Evolutionary conservation across 30 jellyfish, hydroid and myxozoan genomes (phyloP), one percentile per base, ranked within the genome.

Genomic region (Turritopsis dohrnii): DNA sequence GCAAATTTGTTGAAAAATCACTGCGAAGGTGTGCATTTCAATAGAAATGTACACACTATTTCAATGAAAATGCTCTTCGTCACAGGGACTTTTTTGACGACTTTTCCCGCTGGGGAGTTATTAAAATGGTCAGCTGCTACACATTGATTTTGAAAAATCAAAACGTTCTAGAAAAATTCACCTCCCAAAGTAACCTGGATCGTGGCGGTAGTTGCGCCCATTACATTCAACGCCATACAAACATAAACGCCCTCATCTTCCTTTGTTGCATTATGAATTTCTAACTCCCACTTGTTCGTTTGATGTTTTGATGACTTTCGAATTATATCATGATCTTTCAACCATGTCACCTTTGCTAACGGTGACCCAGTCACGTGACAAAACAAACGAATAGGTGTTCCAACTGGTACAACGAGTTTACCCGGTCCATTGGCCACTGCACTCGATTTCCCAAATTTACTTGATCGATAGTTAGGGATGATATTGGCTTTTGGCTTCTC

Each of bases 311-410:
- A 3, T 27, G 77, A 23, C 5, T 17, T 69, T 69, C 77, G 9
- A 17, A 69, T 27, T 7, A 75, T 21, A 26, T 26, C 83, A 29
- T 75, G 83, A 0, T 75, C 83, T 75, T 75, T 75, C 0, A 75
- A 26, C 83, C 83, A 75, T 21, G 66, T 75, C 26, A 31, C 8
- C 25, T 75, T 28, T 75, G 83, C 65, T 22, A 29, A n/a, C 25
- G 83, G 83, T 26, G 83, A 75, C 16, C 83, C 83, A 5, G 83
- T 26, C 25, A 75, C 66, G 27, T 75, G 83, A 22, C 83, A 75
- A 22, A 75, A 21, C 27, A 75, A 21, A 22, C 83, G 53, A 19
- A 75, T 26, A 13, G 28, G 83, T 22, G 83, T n/a, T 7, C 60
- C 60, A n/a, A 13, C 28, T 75, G 83, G 83, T n/a, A 75, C 83